Percentiles rank a stretch among this genome's conserved stretches.
phyloP scores from a whole-genome alignment of 2,113 vertebrate genomes.

The Uria aalge region DNA sequence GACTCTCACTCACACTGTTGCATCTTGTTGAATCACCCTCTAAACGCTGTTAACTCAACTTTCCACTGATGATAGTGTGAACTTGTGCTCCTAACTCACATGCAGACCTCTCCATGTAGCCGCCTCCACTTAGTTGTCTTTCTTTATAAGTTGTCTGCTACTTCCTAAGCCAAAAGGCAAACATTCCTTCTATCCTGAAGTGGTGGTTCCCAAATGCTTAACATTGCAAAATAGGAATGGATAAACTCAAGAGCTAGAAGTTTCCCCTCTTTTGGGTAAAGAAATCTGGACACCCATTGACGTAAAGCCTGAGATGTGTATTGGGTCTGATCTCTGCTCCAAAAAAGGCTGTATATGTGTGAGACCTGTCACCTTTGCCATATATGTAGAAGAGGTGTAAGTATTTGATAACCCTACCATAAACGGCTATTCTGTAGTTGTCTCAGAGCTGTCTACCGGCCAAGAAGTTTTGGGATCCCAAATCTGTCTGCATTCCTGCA shows the following conservation, averaged over 20 bases:
- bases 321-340: background rate
- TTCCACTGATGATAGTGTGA: background rate
- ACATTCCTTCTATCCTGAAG: background rate
- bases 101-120: background rate
- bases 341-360: background rate
- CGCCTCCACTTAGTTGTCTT: background rate
- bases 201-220: background rate
- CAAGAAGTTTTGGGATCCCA: background rate
- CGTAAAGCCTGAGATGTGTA: background rate
- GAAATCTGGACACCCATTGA: background rate
- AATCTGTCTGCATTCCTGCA: conserved; percentile 16
- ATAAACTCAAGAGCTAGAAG: background rate
- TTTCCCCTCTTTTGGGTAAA: background rate
- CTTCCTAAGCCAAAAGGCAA: background rate
- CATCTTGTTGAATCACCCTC: background rate
- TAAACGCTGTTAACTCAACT: background rate
- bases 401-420: background rate
- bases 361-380: background rate
- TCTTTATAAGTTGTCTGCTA: background rate
- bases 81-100: background rate
- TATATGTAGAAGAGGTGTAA: background rate
- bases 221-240: background rate
- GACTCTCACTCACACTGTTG: background rate
- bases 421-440: background rate
- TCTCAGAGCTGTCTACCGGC: background rate